Evolutionary conservation across 2,888 invertebrate species (phyloP), one percentile per base, ranked within the genome.

Genomic region (Sisyra nigra): DNA sequence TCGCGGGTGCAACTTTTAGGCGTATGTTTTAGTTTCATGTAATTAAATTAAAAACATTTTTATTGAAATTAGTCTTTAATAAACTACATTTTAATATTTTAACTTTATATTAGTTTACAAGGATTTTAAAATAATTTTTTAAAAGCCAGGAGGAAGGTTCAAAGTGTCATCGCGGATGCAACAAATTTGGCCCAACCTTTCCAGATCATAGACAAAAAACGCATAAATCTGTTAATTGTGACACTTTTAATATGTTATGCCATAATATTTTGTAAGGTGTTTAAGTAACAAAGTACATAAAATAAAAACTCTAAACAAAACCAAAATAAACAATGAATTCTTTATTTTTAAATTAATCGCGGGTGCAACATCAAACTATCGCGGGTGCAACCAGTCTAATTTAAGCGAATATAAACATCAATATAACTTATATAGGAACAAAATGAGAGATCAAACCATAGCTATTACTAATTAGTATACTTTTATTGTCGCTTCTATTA

Each of bases 321-420:
- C 41, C 18, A 43, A 48, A 44, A 45, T 46, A 45, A 48, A 45
- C 34, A 45, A 17, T 30, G 34, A 46, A 39, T 46, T 48, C 45
- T 42, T 42, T 36, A 18, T n/a, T 37, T 46, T 45, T 48, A 46
- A 42, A 45, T n/a, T n/a, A n/a, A n/a, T n/a, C n/a, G n/a, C n/a
- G n/a, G n/a, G n/a, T n/a, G n/a, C n/a, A n/a, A n/a, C n/a, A n/a
- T n/a, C n/a, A n/a, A n/a, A n/a, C n/a, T n/a, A n/a, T n/a, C n/a
- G n/a, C n/a, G n/a, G n/a, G n/a, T n/a, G n/a, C n/a, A n/a, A n/a
- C n/a, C n/a, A n/a, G n/a, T n/a, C n/a, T n/a, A n/a, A n/a, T n/a
- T n/a, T n/a, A n/a, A n/a, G 46, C 46, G 45, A 48, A 46, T 18
- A 45, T 39, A 48, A 46, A 45, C 45, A 38, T n/a, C n/a, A n/a